Evolutionary conservation across 1,140 invertebrate species (phyloP).

Genomic region (Bombus superbus): DNA sequence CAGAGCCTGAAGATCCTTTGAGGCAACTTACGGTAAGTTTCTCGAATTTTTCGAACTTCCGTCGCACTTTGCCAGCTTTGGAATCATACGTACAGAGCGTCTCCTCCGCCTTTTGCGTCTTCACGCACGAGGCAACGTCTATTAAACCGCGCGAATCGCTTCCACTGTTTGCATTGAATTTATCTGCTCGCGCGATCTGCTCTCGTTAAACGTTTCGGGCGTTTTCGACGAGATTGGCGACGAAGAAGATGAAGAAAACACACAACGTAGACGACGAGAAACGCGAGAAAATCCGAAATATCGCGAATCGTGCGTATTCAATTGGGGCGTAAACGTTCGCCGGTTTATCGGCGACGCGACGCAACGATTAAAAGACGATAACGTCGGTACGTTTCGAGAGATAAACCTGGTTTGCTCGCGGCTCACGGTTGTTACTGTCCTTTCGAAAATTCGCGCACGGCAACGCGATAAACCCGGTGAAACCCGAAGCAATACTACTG

Average conservation of each 20-base stretch:
- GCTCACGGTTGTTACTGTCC: neutral
- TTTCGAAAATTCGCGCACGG: conserved; percentile 13
- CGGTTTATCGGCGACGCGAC: neutral
- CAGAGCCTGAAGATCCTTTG: conserved; percentile 18
- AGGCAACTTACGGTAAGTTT: conserved; percentile 12
- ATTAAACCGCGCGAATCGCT: conserved; percentile 4
- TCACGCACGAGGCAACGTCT: conserved; percentile 5
- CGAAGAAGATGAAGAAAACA: neutral
- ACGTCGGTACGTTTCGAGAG: conserved; percentile 3
- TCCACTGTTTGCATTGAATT: conserved; percentile 10
- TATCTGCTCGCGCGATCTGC: neutral
- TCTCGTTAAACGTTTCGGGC: neutral
- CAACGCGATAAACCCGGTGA: conserved; percentile 35
- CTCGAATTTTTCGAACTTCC: conserved; percentile 41
- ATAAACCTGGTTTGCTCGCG: neutral
- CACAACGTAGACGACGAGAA: neutral
- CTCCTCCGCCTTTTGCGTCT: neutral
- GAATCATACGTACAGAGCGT: neutral
- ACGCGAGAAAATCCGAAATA: neutral
- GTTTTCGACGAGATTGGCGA: neutral
- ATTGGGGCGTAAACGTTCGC: neutral
- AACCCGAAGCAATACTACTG: conserved; percentile 34
- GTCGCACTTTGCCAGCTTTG: conserved; percentile 7
- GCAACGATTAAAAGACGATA: neutral
- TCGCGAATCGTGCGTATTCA: no score